A percentile compares a stretch with the other conserved stretches of the same genome.
Conservation (phyloP, 2,113 vertebrate species). For the Odocoileus hemionus region DNA sequence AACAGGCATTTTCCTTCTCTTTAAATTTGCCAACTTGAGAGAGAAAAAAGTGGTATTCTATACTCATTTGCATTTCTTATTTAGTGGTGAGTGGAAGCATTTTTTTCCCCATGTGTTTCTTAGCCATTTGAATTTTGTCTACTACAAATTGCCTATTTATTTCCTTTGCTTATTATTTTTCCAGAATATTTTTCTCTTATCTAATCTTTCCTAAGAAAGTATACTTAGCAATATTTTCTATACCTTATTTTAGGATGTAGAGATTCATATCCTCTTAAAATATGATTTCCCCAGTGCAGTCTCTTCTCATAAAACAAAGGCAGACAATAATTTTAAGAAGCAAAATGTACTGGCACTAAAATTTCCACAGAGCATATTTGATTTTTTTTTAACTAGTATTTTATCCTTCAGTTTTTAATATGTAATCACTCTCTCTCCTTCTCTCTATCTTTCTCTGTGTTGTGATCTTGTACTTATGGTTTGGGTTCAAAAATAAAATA, state of each 20-base stretch:
- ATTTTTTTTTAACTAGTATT: not conserved
- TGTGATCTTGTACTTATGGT: not conserved
- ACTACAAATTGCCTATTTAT: not conserved
- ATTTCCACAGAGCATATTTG: not conserved
- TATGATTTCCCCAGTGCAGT: not conserved
- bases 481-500: not conserved
- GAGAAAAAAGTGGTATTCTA: not conserved
- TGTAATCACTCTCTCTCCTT: not conserved
- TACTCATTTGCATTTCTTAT: conserved; percentile 16
- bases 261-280: not conserved
- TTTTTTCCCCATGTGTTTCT: not conserved
- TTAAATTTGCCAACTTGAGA: not conserved
- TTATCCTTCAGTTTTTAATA: not conserved
- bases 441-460: not conserved
- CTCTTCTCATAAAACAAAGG: not conserved
- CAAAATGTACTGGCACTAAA: not conserved
- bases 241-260: not conserved
- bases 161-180: not conserved
- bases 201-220: not conserved
- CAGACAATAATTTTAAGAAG: not conserved
- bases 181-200: not conserved
- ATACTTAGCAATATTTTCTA: not conserved
- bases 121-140: not conserved
- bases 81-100: not conserved
- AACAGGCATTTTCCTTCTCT: not conserved